Base-by-base conservation (phyloP, 2,888 invertebrate species). In the Cremastinae sp. region DNA sequence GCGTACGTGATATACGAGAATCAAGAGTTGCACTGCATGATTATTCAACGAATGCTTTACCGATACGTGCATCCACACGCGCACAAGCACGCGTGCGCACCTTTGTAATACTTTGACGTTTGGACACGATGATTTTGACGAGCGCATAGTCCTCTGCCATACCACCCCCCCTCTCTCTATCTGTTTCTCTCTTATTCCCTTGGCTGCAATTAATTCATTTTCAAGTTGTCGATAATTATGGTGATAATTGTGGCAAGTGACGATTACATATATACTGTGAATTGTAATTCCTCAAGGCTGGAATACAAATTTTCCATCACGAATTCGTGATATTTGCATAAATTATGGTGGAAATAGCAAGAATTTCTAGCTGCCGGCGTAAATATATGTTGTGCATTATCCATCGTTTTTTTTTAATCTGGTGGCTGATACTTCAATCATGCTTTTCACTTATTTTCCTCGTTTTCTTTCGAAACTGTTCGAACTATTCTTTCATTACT, bases 191-290 rank as follows among this genome's bases (percentile, higher is more conserved):
- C 2, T 49, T 41, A 18, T 28, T 51, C n/a, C 22, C 36, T 51
- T 36, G 22, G 28, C 22, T 34, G 53, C 49, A 45, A 43, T 64
- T 16, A 5, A 49, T 28, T 28, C 28, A 5, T 28, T 28, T 58
- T 43, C 59, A 76, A 76, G 73, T 74, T 69, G 68, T 69, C 74
- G 69, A 69, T 74, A 74, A 76, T 76, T 76, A 54, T 74, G 68
- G 69, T 73, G 73, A 70, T 73, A 76, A 76, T 76, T 70, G 59
- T 68, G 53, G 45, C 64, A 56, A 16, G 59, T 73, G 68, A 64
- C 68, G 58, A 72, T 72, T 49, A 16, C 38, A 41, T 69, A 12
- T 28, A 28, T n/a, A n/a, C 9, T 41, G 12, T 20, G 64, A 41
- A 76, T 76, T 76, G 45, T 38, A 72, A 76, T 76, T 73, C 51